A percentile compares a stretch with the other conserved stretches of the same genome.
Conservation (phyloP, 2,113 vertebrate genomes). For the Nibea coibor region DNA sequence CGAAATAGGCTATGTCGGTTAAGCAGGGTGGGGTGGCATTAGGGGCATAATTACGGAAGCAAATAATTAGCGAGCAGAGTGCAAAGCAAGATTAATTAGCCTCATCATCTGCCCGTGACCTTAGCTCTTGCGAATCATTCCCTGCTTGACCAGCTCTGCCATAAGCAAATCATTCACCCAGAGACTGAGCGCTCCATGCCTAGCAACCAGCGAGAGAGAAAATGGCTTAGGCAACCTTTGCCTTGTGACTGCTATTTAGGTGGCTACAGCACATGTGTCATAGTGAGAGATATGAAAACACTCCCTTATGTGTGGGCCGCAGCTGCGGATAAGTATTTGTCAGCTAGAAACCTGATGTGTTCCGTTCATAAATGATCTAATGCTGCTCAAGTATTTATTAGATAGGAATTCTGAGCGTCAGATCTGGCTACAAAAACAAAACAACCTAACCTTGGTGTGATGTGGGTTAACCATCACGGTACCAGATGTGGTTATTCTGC, state of each 20-base stretch:
- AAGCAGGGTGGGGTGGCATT: constrained; percentile 41
- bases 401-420: not conserved
- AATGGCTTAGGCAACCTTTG: constrained; percentile 39
- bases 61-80: constrained; percentile 75
- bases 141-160: constrained; percentile 64
- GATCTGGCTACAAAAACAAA: not conserved
- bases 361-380: not conserved
- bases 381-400: not conserved
- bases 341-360: not conserved
- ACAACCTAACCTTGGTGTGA: not conserved
- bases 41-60: constrained; percentile 70
- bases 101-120: constrained; percentile 75
- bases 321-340: constrained; percentile 10
- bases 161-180: constrained; percentile 68
- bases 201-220: constrained; percentile 54
- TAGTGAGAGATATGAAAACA: constrained; percentile 52
- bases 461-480: not conserved
- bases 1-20: constrained; percentile 26
- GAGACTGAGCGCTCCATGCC: constrained; percentile 26
- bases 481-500: not conserved
- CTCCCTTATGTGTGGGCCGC: constrained; percentile 30
- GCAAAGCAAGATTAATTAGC: constrained; percentile 79
- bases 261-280: constrained; percentile 45
- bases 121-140: constrained; percentile 68
- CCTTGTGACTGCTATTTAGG: constrained; percentile 36